These are phyloP conservation scores for Sebastes reedi DNA, from an alignment of 2,797 vertebrate genomes.

Conservation along the genomic window DNA sequence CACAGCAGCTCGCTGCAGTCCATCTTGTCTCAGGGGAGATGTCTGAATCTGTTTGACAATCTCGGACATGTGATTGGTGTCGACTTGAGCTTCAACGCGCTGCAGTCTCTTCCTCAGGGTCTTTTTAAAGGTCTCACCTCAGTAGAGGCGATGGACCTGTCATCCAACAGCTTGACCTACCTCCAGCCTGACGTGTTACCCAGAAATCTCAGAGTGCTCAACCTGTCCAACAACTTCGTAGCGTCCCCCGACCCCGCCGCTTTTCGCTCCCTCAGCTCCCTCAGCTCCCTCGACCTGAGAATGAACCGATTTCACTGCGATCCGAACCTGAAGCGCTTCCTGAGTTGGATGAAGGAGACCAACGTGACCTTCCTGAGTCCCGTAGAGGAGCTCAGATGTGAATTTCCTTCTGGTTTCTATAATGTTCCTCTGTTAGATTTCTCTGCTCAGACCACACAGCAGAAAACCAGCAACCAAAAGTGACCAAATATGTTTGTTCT, in stretches of 20 bases:
- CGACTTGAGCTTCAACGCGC: conserved; percentile 80
- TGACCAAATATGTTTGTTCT: not conserved
- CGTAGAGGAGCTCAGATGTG: conserved; percentile 66
- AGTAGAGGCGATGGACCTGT: conserved; percentile 80
- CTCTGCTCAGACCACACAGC: not conserved
- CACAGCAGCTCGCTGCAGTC: conserved; percentile 82
- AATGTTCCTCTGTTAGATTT: conserved; percentile 45
- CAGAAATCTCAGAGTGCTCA: conserved; percentile 73
- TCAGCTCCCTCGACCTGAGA: conserved; percentile 71
- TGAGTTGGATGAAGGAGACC: conserved; percentile 84
- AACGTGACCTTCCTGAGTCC: conserved; percentile 74
- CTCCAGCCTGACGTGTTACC: conserved; percentile 80
- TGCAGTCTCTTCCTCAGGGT: conserved; percentile 81
- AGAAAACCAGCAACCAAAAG: not conserved
- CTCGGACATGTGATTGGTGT: conserved; percentile 71
- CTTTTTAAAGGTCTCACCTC: conserved; percentile 83
- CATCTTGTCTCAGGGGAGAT: conserved; percentile 61
- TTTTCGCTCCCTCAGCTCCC: conserved; percentile 64
- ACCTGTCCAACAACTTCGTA: conserved; percentile 85
- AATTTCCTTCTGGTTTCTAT: conserved; percentile 49
- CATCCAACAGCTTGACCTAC: conserved; percentile 82
- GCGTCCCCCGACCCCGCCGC: conserved; percentile 80
- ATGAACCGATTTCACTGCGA: conserved; percentile 85
- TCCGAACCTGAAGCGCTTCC: conserved; percentile 74
- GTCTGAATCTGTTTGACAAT: conserved; percentile 64